Conservation (phyloP, 2,888 invertebrate genomes). For the Cantharis nigra region DNA sequence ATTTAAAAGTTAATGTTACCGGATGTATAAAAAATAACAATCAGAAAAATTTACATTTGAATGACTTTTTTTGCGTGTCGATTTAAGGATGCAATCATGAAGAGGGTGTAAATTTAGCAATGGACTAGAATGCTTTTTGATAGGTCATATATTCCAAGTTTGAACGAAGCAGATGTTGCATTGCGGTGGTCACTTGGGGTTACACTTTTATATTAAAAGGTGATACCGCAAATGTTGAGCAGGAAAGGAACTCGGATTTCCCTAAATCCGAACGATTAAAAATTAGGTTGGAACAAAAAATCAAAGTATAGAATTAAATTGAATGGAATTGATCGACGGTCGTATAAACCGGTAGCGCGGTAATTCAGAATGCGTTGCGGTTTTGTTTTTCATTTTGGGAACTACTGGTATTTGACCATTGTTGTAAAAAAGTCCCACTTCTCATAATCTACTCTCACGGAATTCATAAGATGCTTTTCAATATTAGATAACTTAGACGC, state of each 20-base stretch:
- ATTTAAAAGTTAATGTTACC: no score
- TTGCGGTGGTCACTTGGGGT: conserved; percentile 48
- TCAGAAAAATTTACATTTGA: background rate
- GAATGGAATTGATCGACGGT: background rate
- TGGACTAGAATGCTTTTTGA: conserved; percentile 51
- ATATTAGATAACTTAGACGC: conserved; percentile 44
- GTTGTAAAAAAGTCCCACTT: conserved; percentile 42
- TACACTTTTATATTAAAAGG: conserved; percentile 33
- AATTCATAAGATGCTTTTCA: conserved; percentile 49
- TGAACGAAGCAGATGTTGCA: conserved; percentile 48
- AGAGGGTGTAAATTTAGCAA: conserved; percentile 47
- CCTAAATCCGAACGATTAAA: background rate
- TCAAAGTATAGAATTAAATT: background rate
- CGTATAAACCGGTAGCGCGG: background rate
- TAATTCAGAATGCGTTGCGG: background rate
- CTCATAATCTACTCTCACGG: conserved; percentile 47
- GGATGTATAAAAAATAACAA: no score
- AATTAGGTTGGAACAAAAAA: background rate
- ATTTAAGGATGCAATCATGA: conserved; percentile 32
- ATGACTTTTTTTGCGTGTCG: background rate
- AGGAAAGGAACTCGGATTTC: background rate
- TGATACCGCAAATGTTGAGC: conserved; percentile 24
- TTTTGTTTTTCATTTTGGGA: conserved; percentile 25
- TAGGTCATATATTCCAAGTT: conserved; percentile 51
- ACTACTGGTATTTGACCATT: conserved; percentile 36